Conservation (phyloP, 2,113 vertebrate species). For the Grallaria varia region DNA sequence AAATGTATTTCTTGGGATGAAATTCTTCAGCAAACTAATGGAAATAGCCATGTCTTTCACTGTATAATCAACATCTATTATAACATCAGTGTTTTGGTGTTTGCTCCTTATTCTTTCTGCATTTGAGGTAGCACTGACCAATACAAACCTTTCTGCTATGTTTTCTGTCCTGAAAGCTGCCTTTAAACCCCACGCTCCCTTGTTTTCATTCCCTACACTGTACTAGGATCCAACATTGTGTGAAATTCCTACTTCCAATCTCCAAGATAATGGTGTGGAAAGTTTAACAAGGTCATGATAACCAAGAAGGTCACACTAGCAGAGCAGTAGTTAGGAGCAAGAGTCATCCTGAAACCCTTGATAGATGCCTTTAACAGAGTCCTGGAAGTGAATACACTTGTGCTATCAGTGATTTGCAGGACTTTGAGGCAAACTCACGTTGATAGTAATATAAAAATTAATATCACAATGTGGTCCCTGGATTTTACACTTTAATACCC, state of each 20-base stretch:
- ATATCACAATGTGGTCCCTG: neutral
- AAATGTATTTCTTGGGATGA: neutral
- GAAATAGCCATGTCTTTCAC: neutral
- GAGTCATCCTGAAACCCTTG: neutral
- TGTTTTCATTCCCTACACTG: neutral
- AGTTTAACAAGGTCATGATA: neutral
- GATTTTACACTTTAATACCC: neutral
- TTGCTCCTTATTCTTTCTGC: neutral
- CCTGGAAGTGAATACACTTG: neutral
- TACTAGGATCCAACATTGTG: neutral
- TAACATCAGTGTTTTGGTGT: neutral
- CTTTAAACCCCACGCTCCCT: neutral
- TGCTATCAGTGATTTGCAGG: neutral
- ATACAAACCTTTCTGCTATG: neutral
- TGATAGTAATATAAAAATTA: neutral
- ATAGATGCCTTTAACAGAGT: neutral
- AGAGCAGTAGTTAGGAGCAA: neutral
- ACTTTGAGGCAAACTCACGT: neutral
- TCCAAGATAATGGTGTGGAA: neutral
- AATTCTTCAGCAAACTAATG: neutral
- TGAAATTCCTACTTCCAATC: conserved; percentile 39
- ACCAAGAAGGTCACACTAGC: neutral
- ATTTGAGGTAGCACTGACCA: conserved; percentile 7
- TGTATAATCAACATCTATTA: neutral
- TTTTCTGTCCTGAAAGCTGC: neutral